Base-by-base conservation (phyloP, 1,140 invertebrate genomes). In the Leptinotarsa lineolata region DNA sequence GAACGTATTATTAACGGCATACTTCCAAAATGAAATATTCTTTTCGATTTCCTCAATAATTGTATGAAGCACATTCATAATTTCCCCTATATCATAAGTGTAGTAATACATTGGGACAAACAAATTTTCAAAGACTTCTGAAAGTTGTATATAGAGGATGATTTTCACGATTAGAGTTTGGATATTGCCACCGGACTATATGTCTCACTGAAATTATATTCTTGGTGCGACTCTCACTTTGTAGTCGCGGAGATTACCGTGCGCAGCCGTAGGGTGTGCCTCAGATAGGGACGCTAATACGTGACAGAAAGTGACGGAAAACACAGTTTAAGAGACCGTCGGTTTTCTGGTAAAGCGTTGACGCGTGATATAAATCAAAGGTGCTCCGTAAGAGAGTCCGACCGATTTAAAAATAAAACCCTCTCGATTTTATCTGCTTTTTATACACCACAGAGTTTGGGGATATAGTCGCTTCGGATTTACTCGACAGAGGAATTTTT, bases 331-430 rank as follows among this genome's bases (percentile, higher is more conserved):
- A 18, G 39, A 66, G 64, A 66, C 39, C 64, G 64, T 39, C 64
- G 30, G 64, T 44, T 66, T 66, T 66, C 64, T n/a, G 64, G 64
- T 18, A 66, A 66, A 66, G 64, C 64, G 64, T 66, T 66, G 64
- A 66, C 64, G 64, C 64, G 39, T 66, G 64, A 66, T 66, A 66
- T 66, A 66, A 66, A 66, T 66, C 64, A 66, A 66, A 66, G 64
- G 64, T 66, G 64, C 64, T 66, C 18, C 8, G 15, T 24, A 66
- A 39, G 64, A 66, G 22, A 39, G 61, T 22, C 20, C 15, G 22
- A 24, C 15, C 15, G 30, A 66, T 66, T 39, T 66, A 66, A 66
- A 66, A 66, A 66, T 66, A 66, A 66, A 66, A 66, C 24, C 64
- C 64, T 64, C 22, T 39, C n/a, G 15, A 66, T 66, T 46, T 66